Evolutionary conservation across 2,797 vertebrate genomes (phyloP), one percentile per base, ranked within the genome.

Genomic region (Masticophis lateralis): DNA sequence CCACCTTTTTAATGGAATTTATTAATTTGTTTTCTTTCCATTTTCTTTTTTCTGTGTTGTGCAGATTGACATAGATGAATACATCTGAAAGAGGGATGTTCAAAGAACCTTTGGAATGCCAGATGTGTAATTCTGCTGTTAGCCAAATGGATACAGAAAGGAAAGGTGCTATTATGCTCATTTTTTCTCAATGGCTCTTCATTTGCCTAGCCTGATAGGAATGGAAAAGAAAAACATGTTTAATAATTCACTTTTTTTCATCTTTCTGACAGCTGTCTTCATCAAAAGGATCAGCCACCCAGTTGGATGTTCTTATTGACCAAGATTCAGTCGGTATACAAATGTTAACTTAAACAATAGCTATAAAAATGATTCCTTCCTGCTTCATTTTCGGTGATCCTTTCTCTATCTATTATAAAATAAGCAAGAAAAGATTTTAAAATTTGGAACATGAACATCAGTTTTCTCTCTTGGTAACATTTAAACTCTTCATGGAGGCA

Each of bases 11-110:
- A 55, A 5, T 92, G 5, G 47, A 25, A 91, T 37, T 83, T 86
- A 32, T 92, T 93, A 94, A 89, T 91, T 89, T 93, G 83, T 51
- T 47, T 47, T 37, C 51, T 43, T 28, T 74, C 61, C n/a, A 60
- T 63, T 79, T 18, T 32, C 63, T 94, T 91, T n/a, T 93, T 87
- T 94, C 51, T 83, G 87, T 86, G 55, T 96, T 95, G 89, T 92
- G 27, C 92, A 16, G 94, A 92, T 95, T 94, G 63, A 95, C 88
- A 92, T 43, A 89, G 92, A 94, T 91, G 94, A 96, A 90, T 27
- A 86, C 43, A 74, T 32, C 55, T 91, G 92, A 97, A 96, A 95
- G 92, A 93, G 2, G 92, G 56, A 1, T 56, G 37, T 61, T 96
- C 92, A 27, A 59, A 90, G 61, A 88, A 69, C 61, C 22, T 51